Evolutionary conservation across 2,888 invertebrate genomes (phyloP).

Genomic region (Platerodrilus igneus): DNA sequence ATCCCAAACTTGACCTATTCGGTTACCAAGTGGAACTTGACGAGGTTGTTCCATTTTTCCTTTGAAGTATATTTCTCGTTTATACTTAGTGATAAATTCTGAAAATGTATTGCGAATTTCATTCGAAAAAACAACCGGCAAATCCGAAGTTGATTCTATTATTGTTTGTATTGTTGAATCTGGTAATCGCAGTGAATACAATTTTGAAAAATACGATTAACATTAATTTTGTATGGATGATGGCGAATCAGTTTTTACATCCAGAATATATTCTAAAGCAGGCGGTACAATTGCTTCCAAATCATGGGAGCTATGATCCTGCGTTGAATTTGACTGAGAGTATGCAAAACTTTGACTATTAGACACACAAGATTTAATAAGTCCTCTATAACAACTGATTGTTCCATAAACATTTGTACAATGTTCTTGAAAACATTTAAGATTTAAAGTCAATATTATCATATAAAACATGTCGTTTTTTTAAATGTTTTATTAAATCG

Average conservation of each 20-base stretch:
- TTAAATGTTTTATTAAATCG: slow-evolving; percentile 11
- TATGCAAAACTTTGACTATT: neutral
- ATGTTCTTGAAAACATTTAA: slow-evolving; percentile 9
- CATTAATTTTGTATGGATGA: neutral
- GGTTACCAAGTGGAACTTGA: slow-evolving; percentile 5
- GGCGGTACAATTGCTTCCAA: too few relatives aligned
- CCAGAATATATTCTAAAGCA: too few relatives aligned
- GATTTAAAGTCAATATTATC: slow-evolving; percentile 3
- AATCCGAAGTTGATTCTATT: slow-evolving; percentile 6
- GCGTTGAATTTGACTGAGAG: too few relatives aligned
- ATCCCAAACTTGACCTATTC: slow-evolving; percentile 10
- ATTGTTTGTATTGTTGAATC: slow-evolving; percentile 8
- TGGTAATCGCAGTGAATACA: slow-evolving; percentile 7
- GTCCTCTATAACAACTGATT: slow-evolving; percentile 12
- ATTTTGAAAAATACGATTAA: slow-evolving; percentile 8
- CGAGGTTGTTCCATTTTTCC: slow-evolving; percentile 10
- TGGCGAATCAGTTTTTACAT: too few relatives aligned
- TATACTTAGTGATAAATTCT: slow-evolving; percentile 11
- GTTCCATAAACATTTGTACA: slow-evolving; percentile 11
- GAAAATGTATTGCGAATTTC: too few relatives aligned
- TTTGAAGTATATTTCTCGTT: slow-evolving; percentile 11
- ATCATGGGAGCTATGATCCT: too few relatives aligned
- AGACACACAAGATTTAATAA: slow-evolving; percentile 1
- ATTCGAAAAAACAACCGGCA: slow-evolving; percentile 5
- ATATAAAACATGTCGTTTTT: slow-evolving; percentile 4